phyloP scores from a whole-genome alignment of 2,888 invertebrate species.

The Isoperla grammatica region DNA sequence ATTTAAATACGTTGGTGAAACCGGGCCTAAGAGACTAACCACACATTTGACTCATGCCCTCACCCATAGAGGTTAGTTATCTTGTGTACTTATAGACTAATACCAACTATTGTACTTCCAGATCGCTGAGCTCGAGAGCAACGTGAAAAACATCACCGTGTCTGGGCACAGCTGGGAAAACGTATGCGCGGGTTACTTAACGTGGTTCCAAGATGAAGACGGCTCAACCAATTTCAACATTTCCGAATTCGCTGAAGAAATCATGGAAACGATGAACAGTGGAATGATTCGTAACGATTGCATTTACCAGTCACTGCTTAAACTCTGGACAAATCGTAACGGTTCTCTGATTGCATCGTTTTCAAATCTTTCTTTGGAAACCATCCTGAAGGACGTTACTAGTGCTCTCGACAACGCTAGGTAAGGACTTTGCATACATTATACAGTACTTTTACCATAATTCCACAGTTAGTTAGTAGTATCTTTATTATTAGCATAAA shows the following conservation, averaged over 20 bases:
- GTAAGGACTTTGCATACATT: constrained; percentile 3
- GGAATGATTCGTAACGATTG: constrained; percentile 37
- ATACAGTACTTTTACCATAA: too few species aligned
- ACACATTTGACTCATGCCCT: too few species aligned
- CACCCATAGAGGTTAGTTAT: too few species aligned
- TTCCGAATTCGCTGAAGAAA: constrained; percentile 23
- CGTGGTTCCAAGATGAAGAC: constrained; percentile 20
- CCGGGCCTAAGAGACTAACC: too few species aligned
- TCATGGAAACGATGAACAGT: constrained; percentile 34
- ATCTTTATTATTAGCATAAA: too few species aligned
- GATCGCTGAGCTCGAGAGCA: constrained; percentile 39
- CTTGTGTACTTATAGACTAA: too few species aligned
- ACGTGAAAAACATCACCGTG: constrained; percentile 37
- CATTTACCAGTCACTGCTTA: constrained; percentile 41
- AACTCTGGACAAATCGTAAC: constrained; percentile 37
- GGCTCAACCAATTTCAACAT: constrained; percentile 8
- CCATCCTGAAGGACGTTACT: constrained; percentile 37
- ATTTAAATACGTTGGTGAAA: too few species aligned
- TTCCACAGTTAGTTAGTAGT: too few species aligned
- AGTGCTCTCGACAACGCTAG: constrained; percentile 34
- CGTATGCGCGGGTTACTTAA: constrained; percentile 37
- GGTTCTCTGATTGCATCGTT: constrained; percentile 19
- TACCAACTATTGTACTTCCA: constrained; percentile 34
- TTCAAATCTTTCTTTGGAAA: constrained; percentile 34
- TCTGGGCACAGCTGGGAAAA: constrained; percentile 41